These are phyloP conservation scores for Drosophila atripex DNA, from an alignment of 2,888 invertebrate genomes.

Conservation along the genomic window DNA sequence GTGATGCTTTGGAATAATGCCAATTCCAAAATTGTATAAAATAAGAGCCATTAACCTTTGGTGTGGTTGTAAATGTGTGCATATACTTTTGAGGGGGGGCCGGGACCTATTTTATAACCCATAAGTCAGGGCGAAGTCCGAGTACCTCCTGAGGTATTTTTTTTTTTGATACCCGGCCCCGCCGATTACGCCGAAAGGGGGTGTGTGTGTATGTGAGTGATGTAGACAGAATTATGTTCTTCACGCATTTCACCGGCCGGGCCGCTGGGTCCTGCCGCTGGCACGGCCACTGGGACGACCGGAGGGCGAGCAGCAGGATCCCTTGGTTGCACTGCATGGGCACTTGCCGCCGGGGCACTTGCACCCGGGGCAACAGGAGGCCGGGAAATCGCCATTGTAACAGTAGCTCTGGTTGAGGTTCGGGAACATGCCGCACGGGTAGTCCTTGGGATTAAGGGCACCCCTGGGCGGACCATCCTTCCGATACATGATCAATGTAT, in stretches of 20 bases:
- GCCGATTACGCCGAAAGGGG: background rate
- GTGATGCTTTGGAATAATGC: background rate
- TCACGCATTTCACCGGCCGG: background rate
- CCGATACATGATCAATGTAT: background rate
- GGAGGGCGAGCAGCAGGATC: too few relatives aligned
- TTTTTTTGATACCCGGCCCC: background rate
- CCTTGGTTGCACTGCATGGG: background rate
- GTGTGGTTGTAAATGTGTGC: background rate
- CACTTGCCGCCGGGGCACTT: background rate
- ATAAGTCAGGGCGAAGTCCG: background rate
- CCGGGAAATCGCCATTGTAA: background rate
- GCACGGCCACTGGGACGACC: background rate
- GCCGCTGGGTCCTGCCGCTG: background rate
- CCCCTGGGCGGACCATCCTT: background rate
- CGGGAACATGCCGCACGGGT: background rate
- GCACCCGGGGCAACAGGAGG: background rate
- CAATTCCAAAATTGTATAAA: slow-evolving; percentile 1
- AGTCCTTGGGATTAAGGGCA: background rate
- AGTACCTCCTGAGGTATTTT: background rate
- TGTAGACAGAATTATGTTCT: background rate
- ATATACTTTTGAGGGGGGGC: background rate
- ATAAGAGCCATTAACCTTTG: background rate
- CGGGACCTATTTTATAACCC: background rate
- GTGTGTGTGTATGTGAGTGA: background rate
- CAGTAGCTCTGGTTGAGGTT: background rate